phyloP scores from a whole-genome alignment of 37 sponge, comb jelly and placozoan genomes.

The Amphimedon queenslandica region DNA sequence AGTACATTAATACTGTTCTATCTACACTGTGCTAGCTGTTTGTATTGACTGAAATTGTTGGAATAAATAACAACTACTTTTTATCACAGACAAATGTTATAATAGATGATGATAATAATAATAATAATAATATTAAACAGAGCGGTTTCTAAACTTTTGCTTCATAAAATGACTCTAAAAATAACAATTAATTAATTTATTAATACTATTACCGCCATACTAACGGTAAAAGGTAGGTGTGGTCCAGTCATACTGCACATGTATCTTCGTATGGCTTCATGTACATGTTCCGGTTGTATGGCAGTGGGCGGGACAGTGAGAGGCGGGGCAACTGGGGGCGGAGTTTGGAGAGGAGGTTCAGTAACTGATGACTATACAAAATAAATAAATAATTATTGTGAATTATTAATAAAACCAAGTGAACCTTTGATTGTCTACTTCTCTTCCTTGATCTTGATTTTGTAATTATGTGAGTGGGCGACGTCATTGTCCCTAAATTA shows the following conservation, averaged over 20 bases:
- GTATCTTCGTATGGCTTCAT: slow-evolving; percentile 48
- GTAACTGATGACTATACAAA: neutral
- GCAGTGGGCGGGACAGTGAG: slow-evolving; percentile 3
- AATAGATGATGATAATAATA: neutral
- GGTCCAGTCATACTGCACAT: neutral
- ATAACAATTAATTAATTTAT: neutral
- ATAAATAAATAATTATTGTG: too few species aligned
- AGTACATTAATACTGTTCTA: too few species aligned
- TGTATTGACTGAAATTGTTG: too few species aligned
- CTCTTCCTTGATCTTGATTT: neutral
- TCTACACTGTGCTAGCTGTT: too few species aligned
- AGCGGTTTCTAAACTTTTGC: too few species aligned
- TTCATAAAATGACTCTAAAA: neutral
- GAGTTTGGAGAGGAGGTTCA: too few species aligned
- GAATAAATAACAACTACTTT: too few species aligned
- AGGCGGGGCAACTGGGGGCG: neutral
- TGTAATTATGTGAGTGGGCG: neutral
- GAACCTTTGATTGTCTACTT: neutral
- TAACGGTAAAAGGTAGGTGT: neutral
- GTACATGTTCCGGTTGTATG: slow-evolving; percentile 45
- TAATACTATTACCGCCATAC: neutral
- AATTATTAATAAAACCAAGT: too few species aligned
- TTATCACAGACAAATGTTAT: too few species aligned
- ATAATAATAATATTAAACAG: neutral
- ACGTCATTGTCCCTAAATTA: too few species aligned